These are phyloP conservation scores for Microplitis demolitor DNA, from an alignment of 1,140 invertebrate genomes.

Conservation along the genomic window DNA sequence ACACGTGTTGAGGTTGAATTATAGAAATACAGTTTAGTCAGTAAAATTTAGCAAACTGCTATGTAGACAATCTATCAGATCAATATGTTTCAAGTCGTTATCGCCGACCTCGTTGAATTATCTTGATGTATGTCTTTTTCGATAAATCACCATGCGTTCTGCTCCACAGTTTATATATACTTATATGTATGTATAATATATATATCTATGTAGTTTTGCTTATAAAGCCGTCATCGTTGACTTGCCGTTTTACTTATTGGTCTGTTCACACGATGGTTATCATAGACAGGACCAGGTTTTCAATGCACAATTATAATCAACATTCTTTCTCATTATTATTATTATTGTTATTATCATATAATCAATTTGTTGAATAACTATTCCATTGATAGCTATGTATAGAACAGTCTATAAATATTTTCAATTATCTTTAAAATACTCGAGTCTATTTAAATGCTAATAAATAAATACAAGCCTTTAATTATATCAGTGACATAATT, in stretches of 20 bases:
- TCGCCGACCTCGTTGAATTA: not conserved
- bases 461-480: too few relatives aligned
- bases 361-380: not conserved
- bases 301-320: not conserved
- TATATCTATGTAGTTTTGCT: too few relatives aligned
- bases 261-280: not conserved
- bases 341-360: not conserved
- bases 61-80: not conserved
- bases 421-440: too few relatives aligned
- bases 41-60: not conserved
- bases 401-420: too few relatives aligned
- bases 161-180: not conserved
- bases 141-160: conserved; percentile 5
- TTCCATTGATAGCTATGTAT: too few relatives aligned
- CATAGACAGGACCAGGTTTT: not conserved
- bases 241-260: not conserved
- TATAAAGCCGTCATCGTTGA: conserved; percentile 16
- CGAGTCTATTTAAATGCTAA: not conserved
- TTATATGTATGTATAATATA: too few relatives aligned
- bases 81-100: not conserved
- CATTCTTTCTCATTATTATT: not conserved
- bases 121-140: conserved; percentile 9
- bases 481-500: too few relatives aligned
- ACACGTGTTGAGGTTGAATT: not conserved
- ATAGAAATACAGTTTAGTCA: not conserved